Conservation (phyloP, 2,888 invertebrate species). For the Oscheius myriophilus region DNA sequence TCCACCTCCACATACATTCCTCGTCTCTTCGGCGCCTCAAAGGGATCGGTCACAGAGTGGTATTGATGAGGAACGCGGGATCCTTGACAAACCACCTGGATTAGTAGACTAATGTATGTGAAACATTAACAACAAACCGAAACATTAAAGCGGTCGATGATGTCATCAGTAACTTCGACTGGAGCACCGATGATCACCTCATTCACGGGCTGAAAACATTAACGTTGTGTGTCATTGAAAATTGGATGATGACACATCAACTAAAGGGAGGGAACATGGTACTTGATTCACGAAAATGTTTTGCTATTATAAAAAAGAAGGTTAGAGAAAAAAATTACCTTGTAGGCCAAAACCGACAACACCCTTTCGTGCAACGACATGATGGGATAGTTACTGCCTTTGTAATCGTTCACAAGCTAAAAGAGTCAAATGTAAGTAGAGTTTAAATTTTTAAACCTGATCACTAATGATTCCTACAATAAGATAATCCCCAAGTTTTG, state of each 20-base stretch:
- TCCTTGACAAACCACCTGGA: constrained; percentile 23
- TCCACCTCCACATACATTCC: constrained; percentile 74
- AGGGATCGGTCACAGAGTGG: constrained; percentile 80
- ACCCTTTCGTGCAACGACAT: constrained; percentile 99
- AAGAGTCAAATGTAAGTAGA: not conserved
- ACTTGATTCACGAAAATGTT: not conserved
- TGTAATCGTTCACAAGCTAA: constrained; percentile 68
- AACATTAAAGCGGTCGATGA: constrained; percentile 89
- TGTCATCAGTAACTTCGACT: constrained; percentile 87
- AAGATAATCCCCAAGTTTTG: constrained; percentile 88
- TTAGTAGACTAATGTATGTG: not conserved
- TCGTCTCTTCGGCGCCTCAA: constrained; percentile 74
- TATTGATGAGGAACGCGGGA: constrained; percentile 52
- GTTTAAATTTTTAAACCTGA: constrained; percentile 27
- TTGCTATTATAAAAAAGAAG: too few species aligned
- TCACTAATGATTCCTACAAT: constrained; percentile 81
- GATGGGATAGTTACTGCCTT: constrained; percentile 90
- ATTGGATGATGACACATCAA: not conserved
- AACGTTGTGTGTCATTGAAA: not conserved
- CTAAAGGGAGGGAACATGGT: not conserved
- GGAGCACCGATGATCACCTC: constrained; percentile 99
- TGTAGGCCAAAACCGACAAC: constrained; percentile 85
- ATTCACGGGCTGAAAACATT: constrained; percentile 83
- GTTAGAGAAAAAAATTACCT: not conserved
- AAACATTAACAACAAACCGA: constrained; percentile 29